Base-by-base conservation (phyloP, 2,888 invertebrate genomes). In the Teleiodes luculella region DNA sequence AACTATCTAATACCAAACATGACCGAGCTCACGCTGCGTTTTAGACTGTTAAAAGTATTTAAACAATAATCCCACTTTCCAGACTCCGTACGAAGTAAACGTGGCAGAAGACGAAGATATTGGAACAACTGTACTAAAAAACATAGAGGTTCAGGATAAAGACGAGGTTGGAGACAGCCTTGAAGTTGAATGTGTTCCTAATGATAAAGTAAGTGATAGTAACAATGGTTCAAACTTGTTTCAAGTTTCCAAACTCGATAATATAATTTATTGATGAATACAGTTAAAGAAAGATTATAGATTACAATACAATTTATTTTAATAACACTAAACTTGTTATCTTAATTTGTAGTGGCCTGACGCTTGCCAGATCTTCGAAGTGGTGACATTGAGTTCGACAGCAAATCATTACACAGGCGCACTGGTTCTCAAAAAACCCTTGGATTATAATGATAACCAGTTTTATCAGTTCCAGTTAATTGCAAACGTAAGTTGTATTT, bases 141-240 rank as follows among this genome's bases (percentile, higher is more conserved):
- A 92, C 56, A 94, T 97, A 52, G 82, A 91, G 54, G 94, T 96
- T 7, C 93, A 93, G 67, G 97, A 97, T 78, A 91, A 91, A 45
- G 97, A 97, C 76, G 92, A 93, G 2, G 92, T 95, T 10, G 97
- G 97, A 0, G 94, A 95, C 55, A 94, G 93, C 64, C 90, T 97
- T 57, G 95, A 95, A 80, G 93, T 97, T 4, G 92, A 92, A 56
- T 92, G 92, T 62, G 66, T 90, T 28, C 79, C 90, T 1, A 89
- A 81, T 58, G 85, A 87, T 55, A 91, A 86, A 78, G 89, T 86
- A 64, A 41, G 10, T n/a, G 33, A 5, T 33, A 11, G 7, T 33
- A 33, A 11, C 2, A n/a, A 11, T 11, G n/a, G 33, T 33, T n/a
- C n/a, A 33, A 11, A 33, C 4, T 33, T 33, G 8, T 8, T n/a